Evolutionary conservation across 2,888 invertebrate genomes (phyloP), one percentile per base, ranked within the genome.

Genomic region (Harpalus rubripes): DNA sequence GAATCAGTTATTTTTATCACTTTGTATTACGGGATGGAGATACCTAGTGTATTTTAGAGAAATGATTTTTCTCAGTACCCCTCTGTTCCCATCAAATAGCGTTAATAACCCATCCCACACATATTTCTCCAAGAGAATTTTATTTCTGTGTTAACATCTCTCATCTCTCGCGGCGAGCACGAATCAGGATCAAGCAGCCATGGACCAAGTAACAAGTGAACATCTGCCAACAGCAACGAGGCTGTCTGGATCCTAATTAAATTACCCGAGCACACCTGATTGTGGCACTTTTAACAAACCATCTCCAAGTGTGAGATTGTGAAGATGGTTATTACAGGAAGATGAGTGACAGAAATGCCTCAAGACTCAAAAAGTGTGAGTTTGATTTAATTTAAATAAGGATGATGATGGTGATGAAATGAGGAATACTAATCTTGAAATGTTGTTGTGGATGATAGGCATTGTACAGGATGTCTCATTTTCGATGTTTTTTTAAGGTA

Each of bases 231-330:
- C 63, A 81, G 63, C 63, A 18, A 63, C 61, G 16, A 39, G 39
- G 26, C 18, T 63, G 63, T 63, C 63, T 63, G 41, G 41, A 15
- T 26, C 41, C 39, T 81, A 81, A 81, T 81, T 81, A 65, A 81
- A 81, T 81, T 81, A 81, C 81, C 56, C 65, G 44, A 63, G 41
- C 65, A 81, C 81, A 81, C 81, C 81, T 81, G 81, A 81, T 81
- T 81, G 44, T 65, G 59, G 79, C 61, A 79, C 58, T 79, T 79
- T 59, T 79, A 16, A 39, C 58, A n/a, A 79, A n/a, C 15, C 26
- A 39, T 59, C 22, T 39, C 41, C 79, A 32, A 41, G 61, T 61
- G 61, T 79, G 79, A 59, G 41, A 68, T 41, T 79, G 59, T 79
- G 39, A 15, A 59, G 79, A 41, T 59, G 39, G 61, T 79, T 79